Conservation (phyloP, 2,113 vertebrate genomes). For the Microcebus jonahi region DNA sequence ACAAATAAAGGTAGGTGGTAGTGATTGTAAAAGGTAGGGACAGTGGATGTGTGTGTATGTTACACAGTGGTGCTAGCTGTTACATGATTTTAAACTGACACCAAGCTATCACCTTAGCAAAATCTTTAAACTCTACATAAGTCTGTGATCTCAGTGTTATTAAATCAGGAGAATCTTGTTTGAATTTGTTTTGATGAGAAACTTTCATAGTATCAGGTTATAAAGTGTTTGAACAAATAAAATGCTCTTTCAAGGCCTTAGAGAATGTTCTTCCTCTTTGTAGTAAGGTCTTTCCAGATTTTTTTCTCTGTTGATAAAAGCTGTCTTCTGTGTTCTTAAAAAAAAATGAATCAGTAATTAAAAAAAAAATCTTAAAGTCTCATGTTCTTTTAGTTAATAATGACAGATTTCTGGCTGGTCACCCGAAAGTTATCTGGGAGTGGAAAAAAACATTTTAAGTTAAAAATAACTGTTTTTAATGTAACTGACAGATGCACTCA, state of each 20-base stretch:
- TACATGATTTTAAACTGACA: neutral
- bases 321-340: conserved; percentile 20
- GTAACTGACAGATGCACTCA: neutral
- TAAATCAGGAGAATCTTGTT: neutral
- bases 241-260: neutral
- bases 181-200: conserved; percentile 39
- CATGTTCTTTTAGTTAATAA: neutral
- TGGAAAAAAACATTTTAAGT: conserved; percentile 24
- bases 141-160: neutral
- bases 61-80: neutral
- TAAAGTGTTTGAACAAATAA: neutral
- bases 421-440: neutral
- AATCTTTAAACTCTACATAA: neutral
- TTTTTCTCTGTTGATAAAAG: conserved; percentile 18
- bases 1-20: conserved; percentile 91
- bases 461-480: neutral
- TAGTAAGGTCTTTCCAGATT: neutral
- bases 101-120: neutral
- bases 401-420: neutral
- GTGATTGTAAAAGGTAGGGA: neutral
- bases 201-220: conserved; percentile 16
- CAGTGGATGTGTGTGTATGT: neutral
- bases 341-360: neutral
- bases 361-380: neutral
- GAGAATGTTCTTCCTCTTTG: neutral